Percentiles rank a stretch among this genome's conserved stretches.
These are phyloP conservation scores for Entelurus aequoreus DNA, from an alignment of 2,113 vertebrate species.

Conservation along the genomic window DNA sequence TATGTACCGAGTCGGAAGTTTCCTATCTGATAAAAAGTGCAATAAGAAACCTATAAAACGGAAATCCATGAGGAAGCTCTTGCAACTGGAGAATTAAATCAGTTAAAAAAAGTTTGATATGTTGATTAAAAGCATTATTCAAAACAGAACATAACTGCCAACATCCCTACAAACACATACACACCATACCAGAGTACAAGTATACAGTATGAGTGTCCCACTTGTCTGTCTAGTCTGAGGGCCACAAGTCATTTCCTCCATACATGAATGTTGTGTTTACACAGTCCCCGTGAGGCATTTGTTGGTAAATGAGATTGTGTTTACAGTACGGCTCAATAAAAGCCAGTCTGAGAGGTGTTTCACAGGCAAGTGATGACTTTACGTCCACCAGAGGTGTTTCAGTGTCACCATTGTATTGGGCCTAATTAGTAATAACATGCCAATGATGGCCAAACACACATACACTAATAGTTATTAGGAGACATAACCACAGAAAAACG, in stretches of 20 bases:
- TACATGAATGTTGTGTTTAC: not conserved
- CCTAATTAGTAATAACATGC: slow-evolving; percentile 52
- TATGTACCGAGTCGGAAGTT: not conserved
- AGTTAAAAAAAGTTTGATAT: no score
- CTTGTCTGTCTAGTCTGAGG: not conserved
- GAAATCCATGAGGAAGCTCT: not conserved
- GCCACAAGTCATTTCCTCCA: not conserved
- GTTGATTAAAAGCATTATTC: not conserved
- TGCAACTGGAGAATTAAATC: not conserved
- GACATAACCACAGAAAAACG: no score
- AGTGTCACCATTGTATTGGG: slow-evolving; percentile 46
- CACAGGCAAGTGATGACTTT: slow-evolving; percentile 57
- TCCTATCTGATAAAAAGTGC: not conserved
- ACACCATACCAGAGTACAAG: not conserved
- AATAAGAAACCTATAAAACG: not conserved
- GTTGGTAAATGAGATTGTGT: slow-evolving; percentile 38
- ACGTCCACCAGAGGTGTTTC: slow-evolving; percentile 50
- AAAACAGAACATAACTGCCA: not conserved
- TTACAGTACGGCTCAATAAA: slow-evolving; percentile 54
- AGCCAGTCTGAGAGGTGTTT: slow-evolving; percentile 35
- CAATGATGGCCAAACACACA: slow-evolving; percentile 35
- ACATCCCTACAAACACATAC: not conserved
- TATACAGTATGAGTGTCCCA: no score
- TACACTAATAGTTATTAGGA: not conserved
- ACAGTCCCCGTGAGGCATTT: slow-evolving; percentile 29